phyloP scores from a whole-genome alignment of 2,797 vertebrate species.

The Melanotaenia parkinsoni region DNA sequence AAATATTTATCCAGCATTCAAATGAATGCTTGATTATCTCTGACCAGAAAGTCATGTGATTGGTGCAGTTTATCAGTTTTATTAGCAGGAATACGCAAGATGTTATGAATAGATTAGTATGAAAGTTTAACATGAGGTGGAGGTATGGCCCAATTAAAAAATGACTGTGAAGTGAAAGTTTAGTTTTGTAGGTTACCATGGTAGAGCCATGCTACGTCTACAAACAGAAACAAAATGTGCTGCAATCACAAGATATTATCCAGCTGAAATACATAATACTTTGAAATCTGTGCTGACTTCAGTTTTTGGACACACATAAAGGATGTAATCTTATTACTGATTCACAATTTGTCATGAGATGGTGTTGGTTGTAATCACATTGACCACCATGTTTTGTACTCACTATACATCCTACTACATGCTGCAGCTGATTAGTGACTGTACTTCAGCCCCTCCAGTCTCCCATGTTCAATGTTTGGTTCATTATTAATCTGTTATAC shows the following conservation, averaged over 20 bases:
- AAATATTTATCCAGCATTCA: not conserved
- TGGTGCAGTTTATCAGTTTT: not conserved
- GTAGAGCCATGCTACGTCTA: not conserved
- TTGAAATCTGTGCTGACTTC: not conserved
- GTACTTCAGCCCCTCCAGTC: not conserved
- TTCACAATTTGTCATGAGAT: not conserved
- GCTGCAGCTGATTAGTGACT: not conserved
- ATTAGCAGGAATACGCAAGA: too few relatives aligned
- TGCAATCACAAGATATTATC: not conserved
- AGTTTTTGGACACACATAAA: not conserved
- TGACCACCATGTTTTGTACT: too few relatives aligned
- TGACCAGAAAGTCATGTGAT: not conserved
- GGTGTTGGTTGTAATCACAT: not conserved
- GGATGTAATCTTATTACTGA: not conserved
- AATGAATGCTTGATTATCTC: not conserved
- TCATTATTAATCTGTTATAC: slow-evolving; percentile 36
- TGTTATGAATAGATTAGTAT: too few relatives aligned
- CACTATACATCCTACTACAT: too few relatives aligned
- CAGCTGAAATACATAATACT: not conserved
- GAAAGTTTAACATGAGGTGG: too few relatives aligned
- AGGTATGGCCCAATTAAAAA: too few relatives aligned
- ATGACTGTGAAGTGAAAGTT: not conserved
- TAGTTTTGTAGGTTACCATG: not conserved
- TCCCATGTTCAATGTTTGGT: not conserved
- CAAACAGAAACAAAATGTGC: not conserved